Base-by-base conservation (phyloP, 2,888 invertebrate genomes). In the Ochropleura leucogaster region DNA sequence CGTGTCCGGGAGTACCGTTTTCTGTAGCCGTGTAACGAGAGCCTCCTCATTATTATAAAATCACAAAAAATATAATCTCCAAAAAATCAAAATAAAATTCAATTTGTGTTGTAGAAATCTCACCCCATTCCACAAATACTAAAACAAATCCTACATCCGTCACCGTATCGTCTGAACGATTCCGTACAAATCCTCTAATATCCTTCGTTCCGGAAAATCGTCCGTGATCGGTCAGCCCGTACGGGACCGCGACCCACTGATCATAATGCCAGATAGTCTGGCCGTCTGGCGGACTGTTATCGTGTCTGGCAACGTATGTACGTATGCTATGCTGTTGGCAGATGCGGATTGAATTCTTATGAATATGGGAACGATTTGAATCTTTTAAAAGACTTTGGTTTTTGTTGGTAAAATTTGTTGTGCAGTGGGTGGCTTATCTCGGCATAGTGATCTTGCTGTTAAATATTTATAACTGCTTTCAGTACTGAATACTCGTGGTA, bases 241-340 rank as follows among this genome's bases (percentile, higher is more conserved):
- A 49, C 51, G 59, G 70, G 72, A 44, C 47, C 68, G 69, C 55
- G 62, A 42, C 49, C 68, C 51, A 60, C 69, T 60, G 82, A 82
- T 82, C 73, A 44, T 64, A 53, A 46, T 82, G 72, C 62, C 65
- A 67, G 82, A 82, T 78, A 74, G 40, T 47, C 46, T 69, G 75
- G 69, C 51, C 53, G 64, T 55, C 68, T 81, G 67, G 60, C 72
- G 46, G 51, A 20, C 63, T 51, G 72, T 63, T 78, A 82, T 79
- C 79, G 66, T 55, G 51, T 59, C 65, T 68, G 79, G 71, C 66
- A 69, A 46, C 79, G 59, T 79, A 74, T 79, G 79, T 53, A 46
- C 79, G 59, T 79, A 74, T 79, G 79, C 59, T 74, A 47, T 68
- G 71, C n/a, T 66, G 10, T 64, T 73, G 79, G 79, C 82, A 83